These are phyloP conservation scores for Andrena haemorrhoa DNA, from an alignment of 2,888 invertebrate species.

Conservation along the genomic window DNA sequence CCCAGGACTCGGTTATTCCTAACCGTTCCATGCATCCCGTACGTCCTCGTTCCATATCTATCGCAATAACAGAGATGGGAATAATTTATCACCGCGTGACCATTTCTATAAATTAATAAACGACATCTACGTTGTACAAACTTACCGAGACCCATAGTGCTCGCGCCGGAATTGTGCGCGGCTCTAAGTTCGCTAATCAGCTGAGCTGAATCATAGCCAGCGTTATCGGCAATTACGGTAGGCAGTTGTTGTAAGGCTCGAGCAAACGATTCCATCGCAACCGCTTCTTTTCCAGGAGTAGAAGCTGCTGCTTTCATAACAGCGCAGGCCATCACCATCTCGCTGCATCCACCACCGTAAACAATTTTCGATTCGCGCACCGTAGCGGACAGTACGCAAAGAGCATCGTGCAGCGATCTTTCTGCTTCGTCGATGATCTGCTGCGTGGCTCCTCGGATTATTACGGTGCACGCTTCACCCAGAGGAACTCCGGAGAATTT, in stretches of 20 bases:
- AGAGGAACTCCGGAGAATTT: slow-evolving; percentile 97
- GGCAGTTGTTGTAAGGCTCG: slow-evolving; percentile 95
- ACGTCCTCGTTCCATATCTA: slow-evolving; percentile 95
- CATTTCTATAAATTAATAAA: neutral
- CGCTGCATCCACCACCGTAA: slow-evolving; percentile 97
- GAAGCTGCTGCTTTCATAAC: slow-evolving; percentile 93
- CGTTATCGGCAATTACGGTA: slow-evolving; percentile 98
- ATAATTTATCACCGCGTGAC: slow-evolving; percentile 5
- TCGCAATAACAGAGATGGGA: slow-evolving; percentile 55
- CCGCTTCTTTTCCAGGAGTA: slow-evolving; percentile 98
- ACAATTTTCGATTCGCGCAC: slow-evolving; percentile 97
- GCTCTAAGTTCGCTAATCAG: slow-evolving; percentile 96
- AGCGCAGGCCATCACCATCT: slow-evolving; percentile 98
- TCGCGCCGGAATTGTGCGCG: slow-evolving; percentile 93
- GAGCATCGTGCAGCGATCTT: slow-evolving; percentile 98
- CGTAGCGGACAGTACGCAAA: slow-evolving; percentile 98
- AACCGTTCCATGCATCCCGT: slow-evolving; percentile 95
- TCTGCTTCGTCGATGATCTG: slow-evolving; percentile 99
- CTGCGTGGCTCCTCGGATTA: slow-evolving; percentile 98
- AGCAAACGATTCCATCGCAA: slow-evolving; percentile 98
- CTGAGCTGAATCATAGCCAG: slow-evolving; percentile 98
- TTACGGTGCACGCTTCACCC: slow-evolving; percentile 98
- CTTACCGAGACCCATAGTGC: slow-evolving; percentile 91
- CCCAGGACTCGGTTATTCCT: slow-evolving; percentile 98
- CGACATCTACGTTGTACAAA: neutral